These are phyloP conservation scores for Malurus melanocephalus DNA, from an alignment of 2,113 vertebrate genomes.

Conservation along the genomic window DNA sequence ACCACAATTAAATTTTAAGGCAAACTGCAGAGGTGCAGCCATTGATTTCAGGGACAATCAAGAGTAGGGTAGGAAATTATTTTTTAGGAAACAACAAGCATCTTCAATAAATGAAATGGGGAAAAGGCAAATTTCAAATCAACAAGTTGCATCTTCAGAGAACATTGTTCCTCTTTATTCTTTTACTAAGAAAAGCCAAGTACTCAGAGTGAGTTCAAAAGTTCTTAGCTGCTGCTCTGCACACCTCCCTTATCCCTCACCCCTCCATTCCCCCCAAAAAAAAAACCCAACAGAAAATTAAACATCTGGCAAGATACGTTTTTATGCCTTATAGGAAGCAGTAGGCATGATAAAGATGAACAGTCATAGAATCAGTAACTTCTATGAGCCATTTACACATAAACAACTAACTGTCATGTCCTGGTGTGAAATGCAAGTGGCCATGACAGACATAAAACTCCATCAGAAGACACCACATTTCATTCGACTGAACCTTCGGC, in stretches of 20 bases:
- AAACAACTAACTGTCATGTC: not conserved
- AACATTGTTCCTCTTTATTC: not conserved
- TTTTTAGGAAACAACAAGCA: not conserved
- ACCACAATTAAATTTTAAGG: not conserved
- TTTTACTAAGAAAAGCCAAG: not conserved
- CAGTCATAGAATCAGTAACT: not conserved
- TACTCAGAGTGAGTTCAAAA: not conserved
- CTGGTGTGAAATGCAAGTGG: not conserved
- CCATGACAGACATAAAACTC: not conserved
- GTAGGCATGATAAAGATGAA: not conserved
- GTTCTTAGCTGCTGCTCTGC: not conserved
- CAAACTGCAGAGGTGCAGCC: not conserved
- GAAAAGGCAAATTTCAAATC: not conserved
- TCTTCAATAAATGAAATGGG: not conserved
- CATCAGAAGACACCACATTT: not conserved
- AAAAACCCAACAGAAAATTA: not conserved
- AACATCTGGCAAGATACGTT: not conserved
- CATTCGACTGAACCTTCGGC: not conserved
- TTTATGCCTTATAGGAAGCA: not conserved
- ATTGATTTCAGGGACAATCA: not conserved
- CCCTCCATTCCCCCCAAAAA: accelerated
- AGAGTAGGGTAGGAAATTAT: not conserved
- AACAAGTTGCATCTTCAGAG: not conserved
- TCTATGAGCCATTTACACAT: not conserved
- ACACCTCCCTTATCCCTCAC: not conserved